Evolutionary conservation across 2,113 vertebrate genomes (phyloP).

Genomic region (Oryzias javanicus): DNA sequence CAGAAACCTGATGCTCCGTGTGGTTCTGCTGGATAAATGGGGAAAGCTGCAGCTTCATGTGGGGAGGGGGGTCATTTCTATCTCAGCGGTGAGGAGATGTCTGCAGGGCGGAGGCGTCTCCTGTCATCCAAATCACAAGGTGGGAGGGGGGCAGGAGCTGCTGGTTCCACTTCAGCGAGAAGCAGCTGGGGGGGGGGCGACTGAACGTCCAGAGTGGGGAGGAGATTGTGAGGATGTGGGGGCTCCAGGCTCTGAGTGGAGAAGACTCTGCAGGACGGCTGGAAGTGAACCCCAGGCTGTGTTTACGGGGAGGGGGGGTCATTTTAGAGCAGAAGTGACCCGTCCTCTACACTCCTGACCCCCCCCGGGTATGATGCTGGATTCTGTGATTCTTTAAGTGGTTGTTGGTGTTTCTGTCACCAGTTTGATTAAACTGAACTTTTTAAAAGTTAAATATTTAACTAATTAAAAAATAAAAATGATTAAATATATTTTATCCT

Average conservation of each 20-base stretch:
- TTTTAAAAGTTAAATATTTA: too few species aligned
- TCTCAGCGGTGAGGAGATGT: constrained; percentile 47
- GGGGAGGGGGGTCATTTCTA: neutral
- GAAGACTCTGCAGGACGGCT: neutral
- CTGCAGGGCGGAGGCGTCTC: constrained; percentile 38
- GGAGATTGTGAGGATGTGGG: neutral
- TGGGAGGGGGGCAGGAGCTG: constrained; percentile 22
- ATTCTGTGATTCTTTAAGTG: too few species aligned
- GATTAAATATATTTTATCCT: too few species aligned
- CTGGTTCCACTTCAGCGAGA: constrained; percentile 48
- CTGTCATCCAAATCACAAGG: constrained; percentile 30
- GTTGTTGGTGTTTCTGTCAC: too few species aligned
- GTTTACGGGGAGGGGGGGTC: too few species aligned
- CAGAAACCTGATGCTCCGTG: neutral
- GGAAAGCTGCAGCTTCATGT: constrained; percentile 23
- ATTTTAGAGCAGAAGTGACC: too few species aligned
- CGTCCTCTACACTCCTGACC: too few species aligned
- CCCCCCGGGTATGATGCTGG: too few species aligned
- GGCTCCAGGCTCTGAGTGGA: neutral
- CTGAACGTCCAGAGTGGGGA: constrained; percentile 23
- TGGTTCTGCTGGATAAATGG: constrained; percentile 11
- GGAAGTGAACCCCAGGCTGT: too few species aligned
- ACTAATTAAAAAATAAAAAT: too few species aligned
- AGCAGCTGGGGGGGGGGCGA: constrained; percentile 20
- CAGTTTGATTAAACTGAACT: too few species aligned